These are phyloP conservation scores for Marmota flaviventris DNA, from an alignment of 2,113 vertebrate genomes.

Conservation along the genomic window DNA sequence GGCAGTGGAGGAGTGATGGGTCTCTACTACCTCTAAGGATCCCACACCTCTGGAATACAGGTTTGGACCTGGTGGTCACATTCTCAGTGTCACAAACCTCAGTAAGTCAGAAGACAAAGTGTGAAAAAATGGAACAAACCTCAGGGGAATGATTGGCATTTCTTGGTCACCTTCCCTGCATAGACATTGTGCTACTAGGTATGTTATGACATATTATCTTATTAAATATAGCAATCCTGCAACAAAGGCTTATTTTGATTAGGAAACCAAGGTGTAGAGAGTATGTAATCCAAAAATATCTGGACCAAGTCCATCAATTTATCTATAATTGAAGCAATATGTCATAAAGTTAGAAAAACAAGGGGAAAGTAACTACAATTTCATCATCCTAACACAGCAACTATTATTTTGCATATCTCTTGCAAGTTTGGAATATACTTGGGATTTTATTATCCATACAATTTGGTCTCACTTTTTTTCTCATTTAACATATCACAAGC, in stretches of 20 bases:
- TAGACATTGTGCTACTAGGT: neutral
- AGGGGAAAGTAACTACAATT: neutral
- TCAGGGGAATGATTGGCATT: neutral
- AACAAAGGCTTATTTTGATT: neutral
- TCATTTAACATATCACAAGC: slow-evolving; percentile 26
- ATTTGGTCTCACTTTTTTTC: slow-evolving; percentile 14
- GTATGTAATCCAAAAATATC: neutral
- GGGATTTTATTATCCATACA: slow-evolving; percentile 33
- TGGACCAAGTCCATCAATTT: slow-evolving; percentile 11
- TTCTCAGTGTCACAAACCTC: neutral
- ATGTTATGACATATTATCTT: neutral
- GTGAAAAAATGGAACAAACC: neutral
- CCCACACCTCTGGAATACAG: neutral
- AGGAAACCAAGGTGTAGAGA: slow-evolving; percentile 2
- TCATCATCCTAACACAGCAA: neutral
- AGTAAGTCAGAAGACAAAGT: slow-evolving; percentile 4
- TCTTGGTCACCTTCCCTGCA: neutral
- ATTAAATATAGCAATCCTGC: neutral
- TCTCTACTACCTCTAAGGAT: slow-evolving; percentile 7
- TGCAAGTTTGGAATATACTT: neutral
- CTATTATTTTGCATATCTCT: neutral
- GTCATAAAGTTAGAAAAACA: slow-evolving; percentile 8
- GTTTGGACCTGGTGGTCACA: neutral
- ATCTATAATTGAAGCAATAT: slow-evolving; percentile 33
- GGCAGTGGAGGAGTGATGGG: neutral